These are phyloP conservation scores for Agapornis canus DNA, from an alignment of 2,797 vertebrate species.

Conservation along the genomic window DNA sequence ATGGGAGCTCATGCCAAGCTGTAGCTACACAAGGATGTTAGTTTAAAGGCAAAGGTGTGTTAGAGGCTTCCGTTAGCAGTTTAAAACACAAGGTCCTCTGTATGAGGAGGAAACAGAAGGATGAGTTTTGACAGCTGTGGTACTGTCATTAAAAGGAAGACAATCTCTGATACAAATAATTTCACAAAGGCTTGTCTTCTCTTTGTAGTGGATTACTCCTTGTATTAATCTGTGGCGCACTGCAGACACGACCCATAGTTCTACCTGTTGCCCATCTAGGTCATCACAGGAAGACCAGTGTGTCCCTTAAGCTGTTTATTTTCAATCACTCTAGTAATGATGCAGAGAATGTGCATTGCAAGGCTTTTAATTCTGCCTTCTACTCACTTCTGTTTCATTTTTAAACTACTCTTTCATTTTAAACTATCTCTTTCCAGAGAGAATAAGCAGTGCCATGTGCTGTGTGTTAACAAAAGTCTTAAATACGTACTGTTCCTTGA, in stretches of 20 bases:
- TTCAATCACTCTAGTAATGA: background rate
- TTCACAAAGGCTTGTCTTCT: background rate
- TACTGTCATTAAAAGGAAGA: background rate
- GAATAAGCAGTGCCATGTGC: background rate
- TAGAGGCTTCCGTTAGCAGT: background rate
- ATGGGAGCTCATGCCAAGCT: background rate
- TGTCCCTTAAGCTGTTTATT: background rate
- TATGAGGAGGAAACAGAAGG: background rate
- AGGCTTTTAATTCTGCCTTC: background rate
- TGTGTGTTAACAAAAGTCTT: background rate
- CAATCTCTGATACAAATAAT: accelerated
- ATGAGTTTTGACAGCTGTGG: background rate
- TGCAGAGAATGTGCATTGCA: background rate
- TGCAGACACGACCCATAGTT: background rate
- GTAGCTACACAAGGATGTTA: background rate
- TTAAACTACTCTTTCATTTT: background rate
- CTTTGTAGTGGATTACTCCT: background rate
- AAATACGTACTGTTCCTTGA: background rate
- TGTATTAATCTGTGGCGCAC: background rate
- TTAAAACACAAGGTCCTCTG: background rate
- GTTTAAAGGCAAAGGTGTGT: background rate
- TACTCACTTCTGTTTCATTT: background rate
- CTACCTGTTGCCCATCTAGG: too few relatives aligned
- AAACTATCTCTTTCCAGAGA: background rate
- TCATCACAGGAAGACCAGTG: background rate